Evolutionary conservation across 2,113 vertebrate species (phyloP).

Genomic region (Mesocricetus auratus): DNA sequence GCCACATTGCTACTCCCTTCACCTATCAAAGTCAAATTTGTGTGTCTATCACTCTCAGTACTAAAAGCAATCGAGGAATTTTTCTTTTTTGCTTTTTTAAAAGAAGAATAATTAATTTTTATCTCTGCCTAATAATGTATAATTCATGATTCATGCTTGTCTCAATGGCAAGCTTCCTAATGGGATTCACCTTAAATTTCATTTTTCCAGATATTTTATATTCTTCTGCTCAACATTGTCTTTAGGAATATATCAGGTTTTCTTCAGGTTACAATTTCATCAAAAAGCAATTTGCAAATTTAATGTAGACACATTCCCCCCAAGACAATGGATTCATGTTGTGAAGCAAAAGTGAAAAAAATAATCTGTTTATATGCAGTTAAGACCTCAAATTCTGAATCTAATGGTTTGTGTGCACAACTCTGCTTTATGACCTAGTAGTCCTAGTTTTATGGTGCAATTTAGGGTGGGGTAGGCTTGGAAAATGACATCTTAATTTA

Average conservation of each 20-base stretch:
- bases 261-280: constrained; percentile 63
- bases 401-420: constrained; percentile 63
- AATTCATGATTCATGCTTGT: neutral
- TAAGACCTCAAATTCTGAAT: constrained; percentile 60
- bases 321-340: constrained; percentile 67
- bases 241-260: constrained; percentile 64
- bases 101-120: neutral
- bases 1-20: neutral
- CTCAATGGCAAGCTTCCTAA: neutral
- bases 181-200: neutral
- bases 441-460: constrained; percentile 66
- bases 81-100: neutral
- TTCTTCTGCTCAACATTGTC: constrained; percentile 45
- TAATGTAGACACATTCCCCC: constrained; percentile 60
- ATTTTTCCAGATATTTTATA: neutral
- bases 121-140: neutral
- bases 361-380: constrained; percentile 70
- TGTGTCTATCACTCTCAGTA: neutral
- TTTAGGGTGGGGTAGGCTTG: constrained; percentile 22
- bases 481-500: constrained; percentile 74
- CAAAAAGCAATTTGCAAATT: constrained; percentile 76
- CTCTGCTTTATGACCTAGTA: constrained; percentile 40
- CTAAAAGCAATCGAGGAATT: neutral
- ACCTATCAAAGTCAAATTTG: neutral
- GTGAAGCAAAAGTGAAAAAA: constrained; percentile 70